Percentiles rank a stretch among this genome's conserved stretches.
phyloP scores from a whole-genome alignment of 2,888 invertebrate genomes.

The Pseudanteris insignis region DNA sequence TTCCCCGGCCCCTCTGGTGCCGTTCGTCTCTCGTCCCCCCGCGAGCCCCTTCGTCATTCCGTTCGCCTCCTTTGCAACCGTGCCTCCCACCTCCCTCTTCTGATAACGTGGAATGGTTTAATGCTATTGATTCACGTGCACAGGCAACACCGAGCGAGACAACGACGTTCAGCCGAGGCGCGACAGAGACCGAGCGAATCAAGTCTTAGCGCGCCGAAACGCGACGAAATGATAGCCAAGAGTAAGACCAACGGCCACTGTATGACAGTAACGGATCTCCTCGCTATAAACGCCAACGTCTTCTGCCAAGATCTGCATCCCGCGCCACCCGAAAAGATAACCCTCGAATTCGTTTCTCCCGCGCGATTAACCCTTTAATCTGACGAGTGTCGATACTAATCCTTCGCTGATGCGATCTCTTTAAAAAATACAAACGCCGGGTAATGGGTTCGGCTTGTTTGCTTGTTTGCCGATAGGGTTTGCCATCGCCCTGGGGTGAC shows the following conservation, averaged over 20 bases:
- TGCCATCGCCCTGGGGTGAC: neutral
- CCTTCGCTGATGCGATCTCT: slow-evolving; percentile 15
- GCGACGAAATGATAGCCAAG: slow-evolving; percentile 11
- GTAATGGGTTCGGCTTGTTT: slow-evolving; percentile 21
- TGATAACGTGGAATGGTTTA: slow-evolving; percentile 66
- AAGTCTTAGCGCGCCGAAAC: neutral
- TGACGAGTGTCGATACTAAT: slow-evolving; percentile 36
- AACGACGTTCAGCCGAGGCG: too few relatives aligned
- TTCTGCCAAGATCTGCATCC: slow-evolving; percentile 42
- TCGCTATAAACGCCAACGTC: slow-evolving; percentile 37
- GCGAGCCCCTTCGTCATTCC: slow-evolving; percentile 42
- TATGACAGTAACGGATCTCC: slow-evolving; percentile 65
- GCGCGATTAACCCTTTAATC: slow-evolving; percentile 36
- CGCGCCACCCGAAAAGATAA: slow-evolving; percentile 11
- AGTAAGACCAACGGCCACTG: slow-evolving; percentile 57
- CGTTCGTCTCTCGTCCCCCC: slow-evolving; percentile 21
- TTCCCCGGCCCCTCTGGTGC: slow-evolving; percentile 13
- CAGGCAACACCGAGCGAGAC: slow-evolving; percentile 50
- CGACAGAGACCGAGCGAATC: slow-evolving; percentile 7
- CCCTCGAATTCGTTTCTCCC: slow-evolving; percentile 13
- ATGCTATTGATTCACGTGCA: slow-evolving; percentile 67
- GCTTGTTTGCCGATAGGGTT: neutral
- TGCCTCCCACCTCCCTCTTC: slow-evolving; percentile 52
- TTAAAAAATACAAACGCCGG: slow-evolving; percentile 31
- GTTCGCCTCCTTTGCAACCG: slow-evolving; percentile 48